phyloP scores from a whole-genome alignment of 2,797 vertebrate species.

The Phrynocephalus forsythii region DNA sequence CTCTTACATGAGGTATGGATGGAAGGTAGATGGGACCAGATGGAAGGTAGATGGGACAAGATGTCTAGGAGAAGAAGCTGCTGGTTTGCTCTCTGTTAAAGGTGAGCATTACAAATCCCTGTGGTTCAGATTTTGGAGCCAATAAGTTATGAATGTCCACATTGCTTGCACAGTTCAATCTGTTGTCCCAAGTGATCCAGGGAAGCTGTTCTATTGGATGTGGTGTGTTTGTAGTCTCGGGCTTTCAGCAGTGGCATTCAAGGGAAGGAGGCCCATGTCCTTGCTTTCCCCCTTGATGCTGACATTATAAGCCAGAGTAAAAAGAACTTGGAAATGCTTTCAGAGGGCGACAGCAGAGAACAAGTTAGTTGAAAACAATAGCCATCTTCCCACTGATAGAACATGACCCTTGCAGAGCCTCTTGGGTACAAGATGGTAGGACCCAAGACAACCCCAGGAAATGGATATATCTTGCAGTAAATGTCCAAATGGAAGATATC shows the following conservation, averaged over 20 bases:
- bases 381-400: conserved; percentile 17
- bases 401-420: background rate
- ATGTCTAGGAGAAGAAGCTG: too few relatives aligned
- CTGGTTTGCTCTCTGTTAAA: too few relatives aligned
- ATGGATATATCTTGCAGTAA: too few relatives aligned
- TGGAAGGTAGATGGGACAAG: background rate
- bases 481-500: too few relatives aligned
- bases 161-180: background rate
- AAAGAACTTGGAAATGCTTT: conserved; percentile 24
- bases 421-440: background rate
- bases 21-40: background rate
- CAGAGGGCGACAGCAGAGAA: background rate
- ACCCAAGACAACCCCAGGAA: background rate
- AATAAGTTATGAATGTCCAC: background rate
- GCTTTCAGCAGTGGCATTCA: background rate
- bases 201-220: background rate
- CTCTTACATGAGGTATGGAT: background rate
- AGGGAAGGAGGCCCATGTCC: background rate
- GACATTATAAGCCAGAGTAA: background rate
- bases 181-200: background rate
- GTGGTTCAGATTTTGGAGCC: background rate
- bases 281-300: background rate
- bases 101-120: background rate
- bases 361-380: background rate
- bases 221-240: background rate